Base-by-base conservation (phyloP, 2,888 invertebrate genomes). In the Eristalis pertinax region DNA sequence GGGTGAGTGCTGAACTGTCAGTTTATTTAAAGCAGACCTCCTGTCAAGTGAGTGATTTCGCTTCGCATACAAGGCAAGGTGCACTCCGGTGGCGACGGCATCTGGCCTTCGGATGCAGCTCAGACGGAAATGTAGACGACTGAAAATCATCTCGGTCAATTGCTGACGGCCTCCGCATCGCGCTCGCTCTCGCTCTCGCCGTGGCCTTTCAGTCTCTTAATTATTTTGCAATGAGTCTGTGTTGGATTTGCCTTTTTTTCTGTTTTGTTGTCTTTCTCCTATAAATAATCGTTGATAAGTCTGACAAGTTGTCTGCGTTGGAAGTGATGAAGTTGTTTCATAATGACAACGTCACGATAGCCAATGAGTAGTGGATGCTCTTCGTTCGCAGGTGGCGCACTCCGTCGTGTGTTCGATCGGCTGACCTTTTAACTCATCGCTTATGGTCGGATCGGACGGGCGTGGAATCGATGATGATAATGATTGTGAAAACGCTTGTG, bases 221-320 rank as follows among this genome's bases (percentile, higher is more conserved):
- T 38, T 41, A 13, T 38, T 69, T 56, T 38, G 29, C 70, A 29
- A 72, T 62, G 19, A 43, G 38, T 35, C 41, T 73, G 60, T 62
- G 7, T 60, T 62, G 41, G 60, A 58, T 60, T 26, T 26, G n/a
- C 7, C 8, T 50, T 8, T 50, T n/a, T 50, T 50, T 43, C 43
- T 62, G 13, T 64, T 41, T 41, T 63, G 62, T 15, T 24, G n/a
- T 60, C 60, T 24, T 13, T 64, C 22, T n/a, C 26, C 19, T 60
- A 60, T 60, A 73, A 58, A 67, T 62, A 62, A 63, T 72, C 68
- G 58, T 60, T 85, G 69, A 81, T 69, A 85, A 77, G 77, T 81
- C 82, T 81, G 85, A 77, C 81, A 77, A 73, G 76, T 73, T 81
- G 85, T 77, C 76, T 81, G 56, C 29, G 50, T 35, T 43, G 72